These are phyloP conservation scores for Gadopsis bispinosus DNA, from an alignment of 2,797 vertebrate species.

Conservation along the genomic window DNA sequence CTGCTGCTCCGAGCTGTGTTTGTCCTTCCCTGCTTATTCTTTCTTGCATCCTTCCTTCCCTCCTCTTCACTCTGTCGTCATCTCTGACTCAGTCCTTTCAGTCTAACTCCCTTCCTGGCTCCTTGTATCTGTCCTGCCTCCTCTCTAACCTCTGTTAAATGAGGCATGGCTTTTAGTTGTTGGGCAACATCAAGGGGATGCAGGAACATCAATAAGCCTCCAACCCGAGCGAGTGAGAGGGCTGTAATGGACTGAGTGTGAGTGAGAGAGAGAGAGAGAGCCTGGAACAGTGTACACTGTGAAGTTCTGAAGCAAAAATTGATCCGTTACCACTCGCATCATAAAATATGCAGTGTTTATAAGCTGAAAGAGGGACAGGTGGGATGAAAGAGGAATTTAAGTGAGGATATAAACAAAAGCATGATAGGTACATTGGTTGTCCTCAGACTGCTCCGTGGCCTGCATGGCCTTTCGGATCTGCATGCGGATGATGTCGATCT, in stretches of 20 bases:
- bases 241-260: conserved; percentile 62
- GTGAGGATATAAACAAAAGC: conserved; percentile 24
- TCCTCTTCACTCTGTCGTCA: conserved; percentile 41
- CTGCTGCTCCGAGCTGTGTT: conserved; percentile 34
- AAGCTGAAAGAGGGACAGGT: conserved; percentile 61
- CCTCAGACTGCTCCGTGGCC: conserved; percentile 86
- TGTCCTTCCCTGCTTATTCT: conserved; percentile 24
- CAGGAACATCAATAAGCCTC: conserved; percentile 79
- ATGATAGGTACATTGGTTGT: conserved; percentile 73
- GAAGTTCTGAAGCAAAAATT: conserved; percentile 70
- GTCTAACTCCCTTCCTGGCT: conserved; percentile 57
- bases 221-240: conserved; percentile 57
- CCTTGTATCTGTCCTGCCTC: conserved; percentile 49
- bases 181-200: conserved; percentile 78
- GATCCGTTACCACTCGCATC: conserved; percentile 68
- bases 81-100: conserved; percentile 62
- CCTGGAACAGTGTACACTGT: conserved; percentile 47
- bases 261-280: too few species aligned
- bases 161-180: conserved; percentile 77
- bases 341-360: conserved; percentile 77
- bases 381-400: conserved; percentile 61
- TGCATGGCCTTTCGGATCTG: conserved; percentile 89
- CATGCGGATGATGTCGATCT: conserved; percentile 93
- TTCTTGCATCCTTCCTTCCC: conserved; percentile 50
- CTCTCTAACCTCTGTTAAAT: conserved; percentile 73